phyloP scores from a whole-genome alignment of 2,113 vertebrate species.

The Porphyrio hochstetteri region DNA sequence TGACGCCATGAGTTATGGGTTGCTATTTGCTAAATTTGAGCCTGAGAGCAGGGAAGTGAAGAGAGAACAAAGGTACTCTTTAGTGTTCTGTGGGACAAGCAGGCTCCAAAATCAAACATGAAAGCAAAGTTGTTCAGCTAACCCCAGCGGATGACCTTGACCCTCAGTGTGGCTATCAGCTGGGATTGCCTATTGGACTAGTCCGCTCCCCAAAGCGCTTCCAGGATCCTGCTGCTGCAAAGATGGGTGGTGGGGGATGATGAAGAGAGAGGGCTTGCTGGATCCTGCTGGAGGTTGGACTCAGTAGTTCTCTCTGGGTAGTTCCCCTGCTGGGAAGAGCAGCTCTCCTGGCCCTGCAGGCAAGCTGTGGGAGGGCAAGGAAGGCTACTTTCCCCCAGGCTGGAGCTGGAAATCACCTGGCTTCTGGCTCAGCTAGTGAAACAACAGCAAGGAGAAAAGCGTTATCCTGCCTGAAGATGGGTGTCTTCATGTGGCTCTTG shows the following conservation, averaged over 20 bases:
- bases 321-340: neutral
- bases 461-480: neutral
- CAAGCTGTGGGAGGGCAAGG: neutral
- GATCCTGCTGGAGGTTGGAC: neutral
- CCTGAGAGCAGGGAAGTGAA: neutral
- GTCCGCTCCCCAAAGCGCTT: neutral
- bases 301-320: neutral
- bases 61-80: neutral
- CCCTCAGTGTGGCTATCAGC: neutral
- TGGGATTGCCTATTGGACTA: neutral
- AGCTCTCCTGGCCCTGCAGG: neutral
- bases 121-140: neutral
- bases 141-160: too few species aligned
- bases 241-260: neutral
- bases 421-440: neutral
- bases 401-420: slow-evolving; percentile 52
- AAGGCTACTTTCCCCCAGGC: neutral
- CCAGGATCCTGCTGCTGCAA: neutral
- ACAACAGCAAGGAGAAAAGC: neutral
- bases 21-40: neutral
- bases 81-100: neutral
- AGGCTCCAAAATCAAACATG: neutral
- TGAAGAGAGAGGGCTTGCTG: neutral
- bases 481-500: neutral
- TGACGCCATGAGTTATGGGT: neutral